These are phyloP conservation scores for Paratilapia polleni DNA, from an alignment of 2,113 vertebrate genomes.

Conservation along the genomic window DNA sequence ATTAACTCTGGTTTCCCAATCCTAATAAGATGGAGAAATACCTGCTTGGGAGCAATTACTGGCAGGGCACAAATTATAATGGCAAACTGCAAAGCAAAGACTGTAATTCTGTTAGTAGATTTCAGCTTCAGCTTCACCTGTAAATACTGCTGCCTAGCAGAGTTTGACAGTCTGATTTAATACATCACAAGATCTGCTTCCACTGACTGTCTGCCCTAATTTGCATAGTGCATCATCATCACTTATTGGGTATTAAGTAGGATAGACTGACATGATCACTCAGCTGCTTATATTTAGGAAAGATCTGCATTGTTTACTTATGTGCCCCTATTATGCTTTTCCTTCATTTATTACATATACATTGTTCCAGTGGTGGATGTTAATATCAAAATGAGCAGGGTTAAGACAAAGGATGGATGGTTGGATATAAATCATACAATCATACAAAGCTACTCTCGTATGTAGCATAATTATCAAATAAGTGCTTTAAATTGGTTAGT, in stretches of 20 bases:
- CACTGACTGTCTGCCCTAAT: slow-evolving; percentile 14
- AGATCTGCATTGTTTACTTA: background rate
- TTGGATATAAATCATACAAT: background rate
- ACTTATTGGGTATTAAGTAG: background rate
- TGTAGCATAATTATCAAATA: background rate
- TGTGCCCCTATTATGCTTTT: too few species aligned
- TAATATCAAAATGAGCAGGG: background rate
- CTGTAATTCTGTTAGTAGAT: slow-evolving; percentile 46
- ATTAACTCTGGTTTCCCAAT: slow-evolving; percentile 39
- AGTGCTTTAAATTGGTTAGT: background rate
- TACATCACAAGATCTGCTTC: slow-evolving; percentile 35
- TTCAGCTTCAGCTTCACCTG: slow-evolving; percentile 33
- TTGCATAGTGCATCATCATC: slow-evolving; percentile 10
- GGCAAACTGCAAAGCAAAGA: slow-evolving; percentile 15
- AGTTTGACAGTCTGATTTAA: slow-evolving; percentile 36
- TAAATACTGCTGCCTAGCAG: slow-evolving; percentile 29
- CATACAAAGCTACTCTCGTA: background rate
- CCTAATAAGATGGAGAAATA: slow-evolving; percentile 46
- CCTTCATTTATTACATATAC: background rate
- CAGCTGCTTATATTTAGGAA: background rate
- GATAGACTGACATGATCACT: background rate
- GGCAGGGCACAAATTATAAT: slow-evolving; percentile 36
- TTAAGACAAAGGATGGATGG: background rate
- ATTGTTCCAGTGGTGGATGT: background rate
- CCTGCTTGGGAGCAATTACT: slow-evolving; percentile 49